Conservation (phyloP, 2,888 invertebrate genomes). For the Dusona sp. region DNA sequence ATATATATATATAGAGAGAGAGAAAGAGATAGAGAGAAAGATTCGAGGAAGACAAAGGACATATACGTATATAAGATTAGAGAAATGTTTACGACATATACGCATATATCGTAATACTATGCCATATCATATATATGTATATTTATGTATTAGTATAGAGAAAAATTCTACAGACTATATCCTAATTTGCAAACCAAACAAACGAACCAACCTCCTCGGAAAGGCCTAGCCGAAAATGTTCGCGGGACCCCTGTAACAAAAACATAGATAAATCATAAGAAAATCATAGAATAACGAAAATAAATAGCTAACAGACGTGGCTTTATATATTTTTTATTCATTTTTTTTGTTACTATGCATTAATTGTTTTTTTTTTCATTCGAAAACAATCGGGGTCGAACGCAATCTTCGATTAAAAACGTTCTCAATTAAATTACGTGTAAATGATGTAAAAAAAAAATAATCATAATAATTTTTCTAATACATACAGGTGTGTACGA, state of each 20-base stretch:
- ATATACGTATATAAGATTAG: constrained; percentile 59
- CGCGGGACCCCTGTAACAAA: constrained; percentile 84
- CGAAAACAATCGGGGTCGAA: constrained; percentile 8
- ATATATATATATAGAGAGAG: constrained; percentile 25
- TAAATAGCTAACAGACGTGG: constrained; percentile 72
- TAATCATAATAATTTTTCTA: constrained; percentile 1
- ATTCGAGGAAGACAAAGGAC: constrained; percentile 64
- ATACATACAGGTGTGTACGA: constrained; percentile 13
- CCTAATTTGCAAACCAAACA: constrained; percentile 83
- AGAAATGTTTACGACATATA: constrained; percentile 56
- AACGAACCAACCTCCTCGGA: constrained; percentile 84
- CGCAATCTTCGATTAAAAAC: background rate
- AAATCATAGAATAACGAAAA: constrained; percentile 81
- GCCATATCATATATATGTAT: constrained; percentile 63
- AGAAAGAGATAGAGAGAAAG: constrained; percentile 53
- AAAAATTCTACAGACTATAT: constrained; percentile 82
- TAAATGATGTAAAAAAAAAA: constrained; percentile 29
- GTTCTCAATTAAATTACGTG: constrained; percentile 10
- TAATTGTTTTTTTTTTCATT: constrained; percentile 1
- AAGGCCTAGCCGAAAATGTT: constrained; percentile 84
- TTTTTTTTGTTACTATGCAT: background rate
- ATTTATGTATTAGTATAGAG: constrained; percentile 71
- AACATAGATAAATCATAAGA: constrained; percentile 84
- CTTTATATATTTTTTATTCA: constrained; percentile 47
- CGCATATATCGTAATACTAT: constrained; percentile 53